Evolutionary conservation across 2,113 vertebrate genomes (phyloP).

Genomic region (Axis porcinus): DNA sequence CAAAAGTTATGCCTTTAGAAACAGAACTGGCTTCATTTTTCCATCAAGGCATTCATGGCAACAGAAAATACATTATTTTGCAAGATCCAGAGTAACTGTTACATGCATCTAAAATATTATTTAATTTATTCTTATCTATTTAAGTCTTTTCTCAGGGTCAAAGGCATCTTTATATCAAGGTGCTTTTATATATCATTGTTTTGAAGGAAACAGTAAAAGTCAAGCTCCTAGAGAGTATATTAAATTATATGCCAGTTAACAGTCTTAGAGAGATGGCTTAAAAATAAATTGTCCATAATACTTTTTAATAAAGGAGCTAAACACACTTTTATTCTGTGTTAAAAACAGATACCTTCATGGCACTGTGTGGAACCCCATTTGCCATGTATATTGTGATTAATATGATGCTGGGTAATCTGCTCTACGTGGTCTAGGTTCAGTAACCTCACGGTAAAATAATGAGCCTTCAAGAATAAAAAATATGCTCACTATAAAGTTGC

Average conservation of each 20-base stretch:
- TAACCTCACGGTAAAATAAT: constrained; percentile 93
- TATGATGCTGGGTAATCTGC: constrained; percentile 82
- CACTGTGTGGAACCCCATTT: constrained; percentile 83
- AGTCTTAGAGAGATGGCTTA: constrained; percentile 80
- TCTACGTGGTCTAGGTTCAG: constrained; percentile 82
- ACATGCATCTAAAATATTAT: constrained; percentile 73
- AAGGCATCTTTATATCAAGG: constrained; percentile 79
- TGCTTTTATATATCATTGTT: constrained; percentile 82
- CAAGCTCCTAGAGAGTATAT: constrained; percentile 80
- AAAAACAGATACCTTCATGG: constrained; percentile 82
- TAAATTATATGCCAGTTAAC: constrained; percentile 84
- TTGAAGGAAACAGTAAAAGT: constrained; percentile 82
- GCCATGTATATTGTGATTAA: constrained; percentile 93
- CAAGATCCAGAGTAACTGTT: constrained; percentile 57
- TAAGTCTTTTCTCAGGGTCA: constrained; percentile 77
- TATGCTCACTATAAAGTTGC: constrained; percentile 84
- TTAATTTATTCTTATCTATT: constrained; percentile 81
- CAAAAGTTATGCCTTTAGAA: constrained; percentile 35
- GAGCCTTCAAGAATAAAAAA: constrained; percentile 93
- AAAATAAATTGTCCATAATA: constrained; percentile 84
- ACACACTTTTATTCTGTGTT: constrained; percentile 78
- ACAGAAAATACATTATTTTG: constrained; percentile 51
- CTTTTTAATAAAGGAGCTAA: constrained; percentile 80
- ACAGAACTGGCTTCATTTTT: constrained; percentile 52
- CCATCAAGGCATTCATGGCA: constrained; percentile 28